A percentile compares a stretch with the other conserved stretches of the same genome.
Evolutionary conservation across 2,797 vertebrate species (phyloP).

Genomic region (Clangula hyemalis): DNA sequence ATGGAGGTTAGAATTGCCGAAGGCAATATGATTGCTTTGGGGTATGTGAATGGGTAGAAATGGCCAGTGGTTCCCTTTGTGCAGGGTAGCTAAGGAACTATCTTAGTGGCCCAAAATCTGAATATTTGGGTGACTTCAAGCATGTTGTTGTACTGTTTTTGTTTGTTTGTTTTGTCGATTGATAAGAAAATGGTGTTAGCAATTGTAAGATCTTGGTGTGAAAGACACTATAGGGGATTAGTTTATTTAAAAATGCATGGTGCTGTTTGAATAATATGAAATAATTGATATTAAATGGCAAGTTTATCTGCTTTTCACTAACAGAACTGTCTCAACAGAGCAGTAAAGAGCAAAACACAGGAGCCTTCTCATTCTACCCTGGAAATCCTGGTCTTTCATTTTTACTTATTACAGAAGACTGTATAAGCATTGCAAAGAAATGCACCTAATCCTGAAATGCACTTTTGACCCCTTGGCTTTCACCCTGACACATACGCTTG

Average conservation of each 20-base stretch:
- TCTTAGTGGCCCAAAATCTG: background rate
- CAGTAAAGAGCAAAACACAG: background rate
- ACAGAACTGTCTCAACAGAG: background rate
- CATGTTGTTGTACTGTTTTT: background rate
- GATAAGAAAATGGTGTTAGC: background rate
- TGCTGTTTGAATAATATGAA: background rate
- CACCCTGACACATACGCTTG: background rate
- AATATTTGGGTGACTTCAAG: background rate
- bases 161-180: background rate
- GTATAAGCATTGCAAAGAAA: background rate
- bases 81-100: background rate
- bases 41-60: fast-evolving
- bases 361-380: background rate
- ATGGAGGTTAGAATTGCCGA: background rate
- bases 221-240: background rate
- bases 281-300: background rate
- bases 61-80: background rate
- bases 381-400: background rate
- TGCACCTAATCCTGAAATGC: background rate
- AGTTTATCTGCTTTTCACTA: background rate
- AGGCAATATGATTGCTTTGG: background rate
- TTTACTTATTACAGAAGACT: background rate
- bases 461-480: background rate
- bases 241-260: background rate
- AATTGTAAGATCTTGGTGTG: background rate